phyloP scores from a whole-genome alignment of 2,797 vertebrate species.

The Gymnopithys bicolor region DNA sequence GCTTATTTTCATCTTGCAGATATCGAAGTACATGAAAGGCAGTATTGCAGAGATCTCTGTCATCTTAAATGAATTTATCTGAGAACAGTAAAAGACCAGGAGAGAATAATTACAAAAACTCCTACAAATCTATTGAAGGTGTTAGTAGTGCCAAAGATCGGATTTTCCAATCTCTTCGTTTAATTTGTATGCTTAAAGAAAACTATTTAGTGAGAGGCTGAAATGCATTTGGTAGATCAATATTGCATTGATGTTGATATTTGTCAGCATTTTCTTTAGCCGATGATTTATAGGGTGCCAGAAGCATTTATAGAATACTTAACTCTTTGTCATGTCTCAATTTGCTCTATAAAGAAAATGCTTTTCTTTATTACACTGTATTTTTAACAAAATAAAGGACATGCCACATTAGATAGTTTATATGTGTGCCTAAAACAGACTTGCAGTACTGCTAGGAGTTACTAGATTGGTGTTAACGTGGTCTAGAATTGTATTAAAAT shows the following conservation, averaged over 20 bases:
- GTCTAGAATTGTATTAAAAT: background rate
- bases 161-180: conserved; percentile 3
- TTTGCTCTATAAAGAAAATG: conserved; percentile 39
- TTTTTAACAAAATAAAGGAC: background rate
- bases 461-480: background rate
- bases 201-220: conserved; percentile 51
- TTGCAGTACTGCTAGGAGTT: background rate
- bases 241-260: conserved; percentile 58
- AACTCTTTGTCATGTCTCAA: conserved; percentile 63
- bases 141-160: background rate
- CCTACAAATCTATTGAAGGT: background rate
- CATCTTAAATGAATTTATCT: conserved; percentile 2
- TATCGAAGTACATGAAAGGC: background rate
- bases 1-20: background rate
- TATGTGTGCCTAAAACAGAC: background rate
- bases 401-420: background rate
- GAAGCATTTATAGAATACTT: conserved; percentile 63
- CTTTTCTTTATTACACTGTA: conserved; percentile 39
- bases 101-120: conserved; percentile 10
- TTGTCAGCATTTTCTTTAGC: conserved; percentile 69
- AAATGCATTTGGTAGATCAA: conserved; percentile 66
- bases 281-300: conserved; percentile 69
- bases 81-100: background rate
- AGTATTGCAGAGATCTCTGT: background rate
- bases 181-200: conserved; percentile 68